These are phyloP conservation scores for Euzophera pinguis DNA, from an alignment of 2,888 invertebrate species.

Conservation along the genomic window DNA sequence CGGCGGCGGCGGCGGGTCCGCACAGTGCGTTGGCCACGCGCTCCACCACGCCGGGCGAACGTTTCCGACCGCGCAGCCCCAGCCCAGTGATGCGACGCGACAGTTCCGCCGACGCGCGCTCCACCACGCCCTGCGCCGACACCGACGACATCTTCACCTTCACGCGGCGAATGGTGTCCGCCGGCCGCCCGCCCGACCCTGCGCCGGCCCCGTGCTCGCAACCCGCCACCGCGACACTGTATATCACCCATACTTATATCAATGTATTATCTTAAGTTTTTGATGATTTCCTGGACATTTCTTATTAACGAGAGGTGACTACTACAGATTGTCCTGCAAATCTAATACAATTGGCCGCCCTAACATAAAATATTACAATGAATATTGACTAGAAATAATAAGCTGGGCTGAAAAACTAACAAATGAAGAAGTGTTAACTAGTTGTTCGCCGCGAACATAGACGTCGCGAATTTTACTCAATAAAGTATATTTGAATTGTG, in stretches of 20 bases:
- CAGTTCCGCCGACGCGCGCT: conserved; percentile 93
- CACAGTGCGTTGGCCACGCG: conserved; percentile 93
- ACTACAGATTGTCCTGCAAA: too few relatives aligned
- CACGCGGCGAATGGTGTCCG: conserved; percentile 70
- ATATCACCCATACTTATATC: conserved; percentile 7
- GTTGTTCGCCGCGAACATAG: too few relatives aligned
- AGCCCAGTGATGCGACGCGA: conserved; percentile 93
- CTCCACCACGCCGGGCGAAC: conserved; percentile 87
- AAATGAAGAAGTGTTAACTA: too few relatives aligned
- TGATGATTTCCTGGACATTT: too few relatives aligned
- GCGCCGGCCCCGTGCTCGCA: conserved; percentile 64
- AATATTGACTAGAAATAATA: too few relatives aligned
- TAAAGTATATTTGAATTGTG: too few relatives aligned
- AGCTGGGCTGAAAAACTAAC: too few relatives aligned
- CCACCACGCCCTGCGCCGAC: conserved; percentile 94
- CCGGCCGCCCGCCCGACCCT: conserved; percentile 52
- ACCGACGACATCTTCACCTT: conserved; percentile 87
- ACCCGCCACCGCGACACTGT: conserved; percentile 70
- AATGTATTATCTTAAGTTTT: too few relatives aligned
- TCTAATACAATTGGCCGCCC: too few relatives aligned
- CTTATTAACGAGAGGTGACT: too few relatives aligned
- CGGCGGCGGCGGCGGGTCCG: conserved; percentile 79
- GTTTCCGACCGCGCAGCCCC: conserved; percentile 83
- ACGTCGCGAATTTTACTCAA: too few relatives aligned
- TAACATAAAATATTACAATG: too few relatives aligned